Percentiles rank a stretch among this genome's conserved stretches.
Conservation (phyloP, 2,113 vertebrate genomes). For the Hippolais icterina region DNA sequence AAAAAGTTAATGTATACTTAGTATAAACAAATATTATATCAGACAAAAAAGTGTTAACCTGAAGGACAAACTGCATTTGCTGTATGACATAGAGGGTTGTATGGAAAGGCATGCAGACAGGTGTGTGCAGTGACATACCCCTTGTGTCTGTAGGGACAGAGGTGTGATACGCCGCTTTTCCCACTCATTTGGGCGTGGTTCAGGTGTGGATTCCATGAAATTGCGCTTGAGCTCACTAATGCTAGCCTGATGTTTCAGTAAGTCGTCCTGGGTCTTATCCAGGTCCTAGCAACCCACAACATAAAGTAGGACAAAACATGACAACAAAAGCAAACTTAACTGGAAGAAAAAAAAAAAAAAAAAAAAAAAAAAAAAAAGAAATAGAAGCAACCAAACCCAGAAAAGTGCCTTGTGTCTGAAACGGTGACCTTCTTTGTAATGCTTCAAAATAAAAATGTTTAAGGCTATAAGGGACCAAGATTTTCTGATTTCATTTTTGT, state of each 20-base stretch:
- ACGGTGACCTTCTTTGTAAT: not conserved
- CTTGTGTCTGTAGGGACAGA: slow-evolving; percentile 86
- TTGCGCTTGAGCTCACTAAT: slow-evolving; percentile 99
- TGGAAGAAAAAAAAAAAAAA: slow-evolving; percentile 29
- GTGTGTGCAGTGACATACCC: slow-evolving; percentile 85
- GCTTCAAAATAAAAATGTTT: not conserved
- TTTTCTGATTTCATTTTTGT: not conserved
- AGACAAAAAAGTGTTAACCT: not conserved
- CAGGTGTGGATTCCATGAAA: slow-evolving; percentile 98
- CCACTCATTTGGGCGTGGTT: slow-evolving; percentile 96
- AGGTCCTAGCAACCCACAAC: slow-evolving; percentile 86
- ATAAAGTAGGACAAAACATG: slow-evolving; percentile 69
- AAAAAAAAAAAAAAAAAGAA: slow-evolving; percentile 40
- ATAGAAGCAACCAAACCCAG: slow-evolving; percentile 55
- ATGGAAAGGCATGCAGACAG: slow-evolving; percentile 43
- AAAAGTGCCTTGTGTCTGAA: slow-evolving; percentile 80
- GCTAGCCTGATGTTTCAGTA: slow-evolving; percentile 99
- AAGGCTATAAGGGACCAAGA: not conserved
- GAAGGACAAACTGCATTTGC: not conserved
- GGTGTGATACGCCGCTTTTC: slow-evolving; percentile 95
- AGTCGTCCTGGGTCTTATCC: slow-evolving; percentile 98
- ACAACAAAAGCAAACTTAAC: slow-evolving; percentile 73
- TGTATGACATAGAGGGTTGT: not conserved
- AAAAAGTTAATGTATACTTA: slow-evolving; percentile 63
- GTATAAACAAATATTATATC: slow-evolving; percentile 50